phyloP scores from a whole-genome alignment of 2,888 invertebrate genomes.

The Ceramica pisi region DNA sequence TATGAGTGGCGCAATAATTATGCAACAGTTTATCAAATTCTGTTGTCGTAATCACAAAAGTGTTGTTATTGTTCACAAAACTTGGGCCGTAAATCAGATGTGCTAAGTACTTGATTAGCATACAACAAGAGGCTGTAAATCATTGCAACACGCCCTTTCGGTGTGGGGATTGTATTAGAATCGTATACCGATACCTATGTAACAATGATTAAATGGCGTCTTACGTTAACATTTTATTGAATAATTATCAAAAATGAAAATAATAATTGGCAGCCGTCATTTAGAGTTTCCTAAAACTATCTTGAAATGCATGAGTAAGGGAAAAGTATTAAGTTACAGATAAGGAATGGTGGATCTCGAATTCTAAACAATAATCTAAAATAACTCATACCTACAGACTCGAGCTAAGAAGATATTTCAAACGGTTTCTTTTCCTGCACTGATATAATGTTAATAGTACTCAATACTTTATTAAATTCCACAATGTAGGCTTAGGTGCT shows the following conservation, averaged over 20 bases:
- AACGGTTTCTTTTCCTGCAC: too few relatives aligned
- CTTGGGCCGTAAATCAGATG: slow-evolving; percentile 79
- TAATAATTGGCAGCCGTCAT: not conserved
- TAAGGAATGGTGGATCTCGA: too few relatives aligned
- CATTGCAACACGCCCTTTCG: slow-evolving; percentile 72
- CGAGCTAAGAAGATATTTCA: too few relatives aligned
- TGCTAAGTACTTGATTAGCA: slow-evolving; percentile 88
- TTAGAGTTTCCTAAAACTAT: too few relatives aligned
- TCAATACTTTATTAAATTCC: too few relatives aligned
- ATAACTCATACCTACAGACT: too few relatives aligned
- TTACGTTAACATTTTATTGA: not conserved
- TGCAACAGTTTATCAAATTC: not conserved
- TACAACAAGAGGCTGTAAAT: slow-evolving; percentile 86
- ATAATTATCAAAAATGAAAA: not conserved
- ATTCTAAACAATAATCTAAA: too few relatives aligned
- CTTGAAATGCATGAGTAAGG: too few relatives aligned
- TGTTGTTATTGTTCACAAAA: slow-evolving; percentile 69
- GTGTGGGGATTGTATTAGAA: slow-evolving; percentile 41
- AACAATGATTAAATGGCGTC: slow-evolving; percentile 19
- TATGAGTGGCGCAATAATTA: not conserved
- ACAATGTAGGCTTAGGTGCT: too few relatives aligned
- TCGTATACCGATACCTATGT: slow-evolving; percentile 27
- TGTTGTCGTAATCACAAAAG: slow-evolving; percentile 20
- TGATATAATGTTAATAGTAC: too few relatives aligned
- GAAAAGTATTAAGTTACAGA: too few relatives aligned